These are phyloP conservation scores for Drosophila atripex DNA, from an alignment of 2,888 invertebrate genomes.

Conservation along the genomic window DNA sequence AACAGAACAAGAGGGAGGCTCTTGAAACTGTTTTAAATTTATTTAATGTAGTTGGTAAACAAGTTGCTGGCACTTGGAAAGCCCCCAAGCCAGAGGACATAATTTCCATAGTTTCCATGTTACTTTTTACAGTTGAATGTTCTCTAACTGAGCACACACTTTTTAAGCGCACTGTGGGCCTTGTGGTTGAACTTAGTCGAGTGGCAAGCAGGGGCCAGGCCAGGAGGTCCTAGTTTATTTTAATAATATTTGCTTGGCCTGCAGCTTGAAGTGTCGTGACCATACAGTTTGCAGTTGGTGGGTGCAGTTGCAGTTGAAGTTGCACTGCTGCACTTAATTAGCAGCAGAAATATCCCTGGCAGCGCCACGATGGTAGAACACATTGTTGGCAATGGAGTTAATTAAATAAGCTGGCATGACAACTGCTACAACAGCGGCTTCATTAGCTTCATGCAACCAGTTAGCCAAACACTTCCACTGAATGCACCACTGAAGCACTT, in stretches of 20 bases:
- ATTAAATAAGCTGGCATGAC: slow-evolving; percentile 70
- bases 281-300: slow-evolving; percentile 24
- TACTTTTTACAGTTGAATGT: slow-evolving; percentile 25
- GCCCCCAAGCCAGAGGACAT: not conserved
- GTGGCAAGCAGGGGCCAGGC: not conserved
- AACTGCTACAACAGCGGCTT: slow-evolving; percentile 47
- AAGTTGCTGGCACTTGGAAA: not conserved
- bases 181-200: slow-evolving; percentile 17
- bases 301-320: slow-evolving; percentile 49
- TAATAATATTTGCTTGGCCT: slow-evolving; percentile 64
- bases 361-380: slow-evolving; percentile 6
- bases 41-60: slow-evolving; percentile 1
- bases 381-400: slow-evolving; percentile 60
- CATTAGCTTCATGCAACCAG: slow-evolving; percentile 25
- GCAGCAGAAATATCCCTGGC: slow-evolving; percentile 56
- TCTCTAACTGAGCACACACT: slow-evolving; percentile 15
- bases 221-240: slow-evolving; percentile 42
- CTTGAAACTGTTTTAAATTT: not conserved
- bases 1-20: not conserved
- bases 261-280: slow-evolving; percentile 66
- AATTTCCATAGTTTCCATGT: slow-evolving; percentile 2
- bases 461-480: slow-evolving; percentile 2
- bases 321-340: slow-evolving; percentile 69
- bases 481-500: not conserved
- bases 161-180: slow-evolving; percentile 28